Evolutionary conservation across 1,140 invertebrate genomes (phyloP), one percentile per base, ranked within the genome.

Genomic region (Papilio machaon): DNA sequence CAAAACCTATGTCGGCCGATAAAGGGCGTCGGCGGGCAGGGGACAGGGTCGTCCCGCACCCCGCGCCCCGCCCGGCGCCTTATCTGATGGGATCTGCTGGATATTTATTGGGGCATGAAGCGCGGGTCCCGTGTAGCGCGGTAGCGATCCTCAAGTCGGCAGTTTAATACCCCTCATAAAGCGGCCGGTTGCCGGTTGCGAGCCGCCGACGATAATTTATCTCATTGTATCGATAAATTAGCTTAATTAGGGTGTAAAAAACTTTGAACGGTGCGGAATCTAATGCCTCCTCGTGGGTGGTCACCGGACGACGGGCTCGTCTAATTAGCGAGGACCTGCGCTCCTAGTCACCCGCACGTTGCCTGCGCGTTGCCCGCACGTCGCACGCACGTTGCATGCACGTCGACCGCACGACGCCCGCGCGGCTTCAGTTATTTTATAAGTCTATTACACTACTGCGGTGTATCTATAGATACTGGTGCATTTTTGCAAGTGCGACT

Each of bases 181-280:
- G 91, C 86, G 87, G 87, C 74, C 90, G 84, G 83, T 87, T 83
- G 87, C 70, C 90, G 85, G 83, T 87, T 84, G 85, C 90, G 83
- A 88, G 80, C 73, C 78, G 83, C 83, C 81, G 85, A 83, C 91
- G 91, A 92, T 92, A 91, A 92, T 91, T 91, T 91, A 87, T 89
- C 89, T 91, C 90, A 91, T 94, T 92, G 91, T 92, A 88, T 90
- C 91, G 87, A 93, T 94, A 94, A 94, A 94, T 94, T 93, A 94
- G 88, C 89, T 94, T 94, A 94, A 94, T 94, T 93, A 93, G 92
- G 90, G 92, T 89, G 90, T 91, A 91, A 91, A 93, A 91, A 90
- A 90, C 86, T 84, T 84, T 73, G 35, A 85, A 83, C 85, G 86
- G 86, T 85, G 86, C 85, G 89, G 91, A 90, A 92, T 91, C 92